Evolutionary conservation across 2,888 invertebrate species (phyloP).

Genomic region (Diarsia rubi): DNA sequence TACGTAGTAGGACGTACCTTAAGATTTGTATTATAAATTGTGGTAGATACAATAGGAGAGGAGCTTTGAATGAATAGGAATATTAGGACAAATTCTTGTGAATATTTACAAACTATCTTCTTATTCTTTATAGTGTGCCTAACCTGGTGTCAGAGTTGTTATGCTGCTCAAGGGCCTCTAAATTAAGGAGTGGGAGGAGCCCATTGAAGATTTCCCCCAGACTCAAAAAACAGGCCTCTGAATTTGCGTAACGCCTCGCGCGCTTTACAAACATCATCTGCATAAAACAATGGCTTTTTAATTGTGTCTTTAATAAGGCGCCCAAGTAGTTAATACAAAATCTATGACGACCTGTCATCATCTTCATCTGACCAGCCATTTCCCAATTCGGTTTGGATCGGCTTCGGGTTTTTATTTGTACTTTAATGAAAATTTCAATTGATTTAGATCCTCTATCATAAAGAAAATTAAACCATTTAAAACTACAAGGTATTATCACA

Average conservation of each 20-base stretch:
- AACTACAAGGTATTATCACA: background rate
- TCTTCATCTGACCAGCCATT: background rate
- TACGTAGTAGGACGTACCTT: constrained; percentile 1
- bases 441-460: background rate
- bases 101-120: background rate
- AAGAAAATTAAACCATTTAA: background rate
- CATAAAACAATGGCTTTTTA: too few species aligned
- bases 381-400: background rate
- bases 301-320: too few species aligned
- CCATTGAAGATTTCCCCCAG: too few species aligned
- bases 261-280: too few species aligned
- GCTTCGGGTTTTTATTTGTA: background rate
- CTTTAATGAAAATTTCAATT: background rate
- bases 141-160: too few species aligned
- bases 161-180: too few species aligned
- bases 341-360: background rate
- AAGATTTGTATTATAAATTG: background rate
- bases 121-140: too few species aligned
- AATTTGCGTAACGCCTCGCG: too few species aligned
- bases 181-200: too few species aligned
- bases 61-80: background rate
- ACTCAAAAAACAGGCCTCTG: too few species aligned
- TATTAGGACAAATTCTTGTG: background rate
- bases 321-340: too few species aligned
- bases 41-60: background rate